phyloP scores from a whole-genome alignment of 2,797 vertebrate genomes.

The Anniella stebbinsi region DNA sequence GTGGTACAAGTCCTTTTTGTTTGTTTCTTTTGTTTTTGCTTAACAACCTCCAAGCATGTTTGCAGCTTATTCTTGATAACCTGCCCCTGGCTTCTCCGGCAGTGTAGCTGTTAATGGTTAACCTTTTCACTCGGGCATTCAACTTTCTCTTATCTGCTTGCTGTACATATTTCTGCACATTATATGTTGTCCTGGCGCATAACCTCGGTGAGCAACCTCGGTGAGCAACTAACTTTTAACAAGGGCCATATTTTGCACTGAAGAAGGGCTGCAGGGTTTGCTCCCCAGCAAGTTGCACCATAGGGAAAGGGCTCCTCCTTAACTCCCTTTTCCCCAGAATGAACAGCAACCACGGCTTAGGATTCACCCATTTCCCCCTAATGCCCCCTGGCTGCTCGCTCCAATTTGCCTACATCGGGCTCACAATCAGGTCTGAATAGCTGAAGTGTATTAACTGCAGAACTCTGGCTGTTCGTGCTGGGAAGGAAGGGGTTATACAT shows the following conservation, averaged over 20 bases:
- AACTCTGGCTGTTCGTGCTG: neutral
- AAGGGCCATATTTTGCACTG: neutral
- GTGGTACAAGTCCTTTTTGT: no score
- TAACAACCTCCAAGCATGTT: neutral
- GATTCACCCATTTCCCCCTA: no score
- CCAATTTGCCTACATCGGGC: neutral
- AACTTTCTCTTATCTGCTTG: constrained; percentile 28
- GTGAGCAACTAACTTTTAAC: neutral
- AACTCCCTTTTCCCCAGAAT: neutral
- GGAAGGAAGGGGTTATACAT: neutral
- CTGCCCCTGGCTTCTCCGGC: neutral
- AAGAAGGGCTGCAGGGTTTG: neutral
- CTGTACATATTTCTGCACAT: neutral
- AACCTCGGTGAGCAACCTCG: no score
- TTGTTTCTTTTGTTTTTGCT: no score
- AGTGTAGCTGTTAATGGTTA: constrained; percentile 2
- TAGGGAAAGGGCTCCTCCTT: neutral
- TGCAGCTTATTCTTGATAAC: neutral
- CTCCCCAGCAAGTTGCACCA: neutral
- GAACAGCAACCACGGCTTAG: neutral
- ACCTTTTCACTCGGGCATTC: neutral
- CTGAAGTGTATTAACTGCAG: neutral
- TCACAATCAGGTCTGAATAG: neutral
- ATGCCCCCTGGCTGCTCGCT: no score
- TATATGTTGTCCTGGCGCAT: neutral